phyloP scores from a whole-genome alignment of 2,888 invertebrate species.

The Melieria omissa region DNA sequence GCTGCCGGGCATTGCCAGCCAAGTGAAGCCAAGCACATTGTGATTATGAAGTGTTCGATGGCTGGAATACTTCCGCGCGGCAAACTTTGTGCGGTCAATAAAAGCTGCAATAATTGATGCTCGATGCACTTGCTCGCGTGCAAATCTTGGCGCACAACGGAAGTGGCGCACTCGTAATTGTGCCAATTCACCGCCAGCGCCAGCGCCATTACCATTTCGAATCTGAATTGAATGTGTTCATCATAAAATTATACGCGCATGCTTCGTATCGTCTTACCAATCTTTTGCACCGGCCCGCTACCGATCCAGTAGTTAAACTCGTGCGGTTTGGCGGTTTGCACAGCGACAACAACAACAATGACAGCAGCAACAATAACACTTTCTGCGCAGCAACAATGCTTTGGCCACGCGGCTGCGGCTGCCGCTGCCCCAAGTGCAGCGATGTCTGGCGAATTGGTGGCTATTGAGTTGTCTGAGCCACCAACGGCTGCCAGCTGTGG shows the following conservation, averaged over 20 bases:
- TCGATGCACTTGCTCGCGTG: too few species aligned
- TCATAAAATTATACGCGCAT: constrained; percentile 24
- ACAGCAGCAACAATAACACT: neutral
- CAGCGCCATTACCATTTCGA: constrained; percentile 2
- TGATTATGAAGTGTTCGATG: too few species aligned
- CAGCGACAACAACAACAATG: neutral
- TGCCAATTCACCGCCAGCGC: too few species aligned
- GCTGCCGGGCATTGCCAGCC: too few species aligned
- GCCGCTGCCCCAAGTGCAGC: neutral
- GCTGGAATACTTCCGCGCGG: too few species aligned
- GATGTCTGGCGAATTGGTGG: constrained; percentile 7
- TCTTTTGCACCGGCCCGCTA: constrained; percentile 20
- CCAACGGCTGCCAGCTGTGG: constrained; percentile 4
- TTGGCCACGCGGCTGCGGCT: too few species aligned
- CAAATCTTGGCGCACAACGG: too few species aligned
- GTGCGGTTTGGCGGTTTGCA: neutral
- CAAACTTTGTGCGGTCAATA: too few species aligned
- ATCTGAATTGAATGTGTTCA: constrained; percentile 9
- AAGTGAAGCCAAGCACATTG: too few species aligned
- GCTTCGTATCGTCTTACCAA: constrained; percentile 31
- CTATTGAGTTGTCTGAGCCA: constrained; percentile 20
- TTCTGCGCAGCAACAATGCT: neutral
- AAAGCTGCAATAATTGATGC: too few species aligned
- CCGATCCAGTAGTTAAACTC: constrained; percentile 8
- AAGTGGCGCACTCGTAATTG: too few species aligned